Conservation (phyloP, 1,140 invertebrate genomes). For the Drosophila ohnishii region DNA sequence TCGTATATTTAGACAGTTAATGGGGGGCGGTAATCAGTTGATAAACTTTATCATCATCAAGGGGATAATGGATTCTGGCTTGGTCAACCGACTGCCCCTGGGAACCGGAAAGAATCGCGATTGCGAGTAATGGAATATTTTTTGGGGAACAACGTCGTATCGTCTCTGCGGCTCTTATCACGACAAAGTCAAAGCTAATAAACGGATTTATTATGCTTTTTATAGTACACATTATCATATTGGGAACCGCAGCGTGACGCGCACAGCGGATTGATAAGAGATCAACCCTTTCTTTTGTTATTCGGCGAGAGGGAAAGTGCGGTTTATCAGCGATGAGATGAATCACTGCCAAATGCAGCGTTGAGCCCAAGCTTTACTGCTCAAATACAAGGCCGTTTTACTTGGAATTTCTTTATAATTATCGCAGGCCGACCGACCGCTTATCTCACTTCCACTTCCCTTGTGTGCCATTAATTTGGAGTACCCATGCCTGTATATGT, state of each 20-base stretch:
- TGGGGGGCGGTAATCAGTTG: not conserved
- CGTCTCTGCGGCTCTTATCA: constrained; percentile 38
- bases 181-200: constrained; percentile 44
- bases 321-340: constrained; percentile 28
- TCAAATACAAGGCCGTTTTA: constrained; percentile 4
- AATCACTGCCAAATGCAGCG: constrained; percentile 20
- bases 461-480: not conserved
- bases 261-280: constrained; percentile 42
- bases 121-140: constrained; percentile 34
- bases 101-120: constrained; percentile 25
- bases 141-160: constrained; percentile 19
- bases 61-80: not conserved
- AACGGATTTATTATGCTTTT: constrained; percentile 19
- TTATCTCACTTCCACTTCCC: constrained; percentile 31
- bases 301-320: constrained; percentile 36
- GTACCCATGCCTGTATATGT: not conserved
- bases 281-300: constrained; percentile 23
- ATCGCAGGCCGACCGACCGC: not conserved
- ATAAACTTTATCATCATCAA: not conserved
- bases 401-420: constrained; percentile 5
- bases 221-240: constrained; percentile 14
- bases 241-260: constrained; percentile 67
- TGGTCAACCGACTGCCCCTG: not conserved
- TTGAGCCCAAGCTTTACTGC: not conserved
- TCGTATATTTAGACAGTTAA: constrained; percentile 13